phyloP scores from a whole-genome alignment of 2,797 vertebrate species.

The Taenioides sp. region DNA sequence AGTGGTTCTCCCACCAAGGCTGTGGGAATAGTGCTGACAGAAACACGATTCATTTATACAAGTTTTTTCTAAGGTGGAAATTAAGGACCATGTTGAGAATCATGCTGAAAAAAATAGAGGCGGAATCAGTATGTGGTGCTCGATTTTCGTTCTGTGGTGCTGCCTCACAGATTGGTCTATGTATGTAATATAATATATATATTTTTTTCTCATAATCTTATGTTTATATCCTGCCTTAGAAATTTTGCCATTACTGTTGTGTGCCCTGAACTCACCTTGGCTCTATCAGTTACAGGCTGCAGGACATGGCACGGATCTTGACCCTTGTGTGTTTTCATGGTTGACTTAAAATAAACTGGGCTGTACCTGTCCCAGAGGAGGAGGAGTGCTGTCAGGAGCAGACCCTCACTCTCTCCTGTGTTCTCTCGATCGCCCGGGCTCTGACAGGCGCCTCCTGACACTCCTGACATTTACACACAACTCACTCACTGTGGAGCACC shows the following conservation, averaged over 20 bases:
- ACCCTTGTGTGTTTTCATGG: conserved; percentile 68
- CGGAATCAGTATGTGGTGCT: too few species aligned
- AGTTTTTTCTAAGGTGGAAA: too few species aligned
- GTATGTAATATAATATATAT: too few species aligned
- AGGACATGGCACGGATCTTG: conserved; percentile 56
- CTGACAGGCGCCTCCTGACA: conserved; percentile 42
- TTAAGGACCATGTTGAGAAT: too few species aligned
- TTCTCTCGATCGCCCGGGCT: conserved; percentile 57
- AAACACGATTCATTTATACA: neutral
- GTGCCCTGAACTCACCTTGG: conserved; percentile 42
- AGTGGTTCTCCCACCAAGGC: conserved; percentile 17
- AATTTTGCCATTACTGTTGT: conserved; percentile 14
- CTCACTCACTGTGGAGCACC: conserved; percentile 43
- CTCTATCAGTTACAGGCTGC: conserved; percentile 41
- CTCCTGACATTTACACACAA: conserved; percentile 62
- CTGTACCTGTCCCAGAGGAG: conserved; percentile 64
- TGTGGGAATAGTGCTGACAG: conserved; percentile 3
- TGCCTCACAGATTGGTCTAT: too few species aligned
- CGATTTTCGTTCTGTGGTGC: too few species aligned
- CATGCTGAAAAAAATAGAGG: too few species aligned
- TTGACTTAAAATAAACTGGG: conserved; percentile 62
- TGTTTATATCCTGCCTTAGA: neutral
- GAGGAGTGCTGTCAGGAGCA: conserved; percentile 53
- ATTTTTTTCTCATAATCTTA: neutral
- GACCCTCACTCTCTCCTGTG: conserved; percentile 65